These are phyloP conservation scores for Pseudoips prasinana DNA, from an alignment of 2,888 invertebrate genomes.

Conservation along the genomic window DNA sequence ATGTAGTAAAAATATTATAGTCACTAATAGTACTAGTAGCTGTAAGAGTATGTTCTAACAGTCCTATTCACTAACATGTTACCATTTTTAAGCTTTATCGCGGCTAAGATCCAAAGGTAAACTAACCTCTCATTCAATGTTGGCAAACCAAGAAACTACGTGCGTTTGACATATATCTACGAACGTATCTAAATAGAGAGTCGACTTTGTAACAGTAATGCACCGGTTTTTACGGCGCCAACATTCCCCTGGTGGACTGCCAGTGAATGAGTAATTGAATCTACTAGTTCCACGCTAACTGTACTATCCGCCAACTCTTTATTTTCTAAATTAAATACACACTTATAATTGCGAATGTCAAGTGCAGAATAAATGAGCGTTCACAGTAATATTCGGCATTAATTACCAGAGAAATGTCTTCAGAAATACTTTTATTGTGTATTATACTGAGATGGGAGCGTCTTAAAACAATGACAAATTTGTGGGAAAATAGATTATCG, in stretches of 20 bases:
- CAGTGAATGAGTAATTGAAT: slow-evolving; percentile 36
- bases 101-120: slow-evolving; percentile 49
- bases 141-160: slow-evolving; percentile 29
- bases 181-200: slow-evolving; percentile 40
- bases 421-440: no score
- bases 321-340: slow-evolving; percentile 26
- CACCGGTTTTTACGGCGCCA: slow-evolving; percentile 34
- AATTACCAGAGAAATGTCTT: no score
- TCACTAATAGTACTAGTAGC: no score
- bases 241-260: slow-evolving; percentile 15
- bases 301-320: slow-evolving; percentile 38
- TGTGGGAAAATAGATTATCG: no score
- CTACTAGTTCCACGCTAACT: slow-evolving; percentile 37
- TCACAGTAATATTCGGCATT: no score
- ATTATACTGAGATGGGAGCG: no score
- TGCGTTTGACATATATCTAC: slow-evolving; percentile 36
- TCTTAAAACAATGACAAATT: no score
- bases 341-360: slow-evolving; percentile 13
- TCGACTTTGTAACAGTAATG: slow-evolving; percentile 32
- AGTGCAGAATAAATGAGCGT: slow-evolving; percentile 12
- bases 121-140: slow-evolving; percentile 41
- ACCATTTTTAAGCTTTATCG: slow-evolving; percentile 7
- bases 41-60: no score
- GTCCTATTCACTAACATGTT: slow-evolving; percentile 29
- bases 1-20: no score